Base-by-base conservation (phyloP, 2,797 vertebrate genomes). In the Cyclopterus lumpus region DNA sequence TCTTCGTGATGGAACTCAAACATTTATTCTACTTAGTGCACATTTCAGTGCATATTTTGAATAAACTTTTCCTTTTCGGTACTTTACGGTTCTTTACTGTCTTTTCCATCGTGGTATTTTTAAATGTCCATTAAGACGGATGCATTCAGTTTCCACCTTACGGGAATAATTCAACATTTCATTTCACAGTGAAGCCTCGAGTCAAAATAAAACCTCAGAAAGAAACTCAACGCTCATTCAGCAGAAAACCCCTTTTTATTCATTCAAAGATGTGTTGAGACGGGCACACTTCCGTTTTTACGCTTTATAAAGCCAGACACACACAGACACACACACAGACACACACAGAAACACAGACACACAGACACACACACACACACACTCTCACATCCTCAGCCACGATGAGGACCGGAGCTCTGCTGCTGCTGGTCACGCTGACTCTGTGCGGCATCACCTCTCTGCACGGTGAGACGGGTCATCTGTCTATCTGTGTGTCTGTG, bases 401-500 rank as follows among this genome's bases (percentile, higher is more conserved):
- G 6, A 93, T 71, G 87, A 82, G 36, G 61, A 77, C 59, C 9
- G 86, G 74, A 44, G 40, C 61, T 0, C 53, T 79, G 74, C 49
- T 86, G 1, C 63, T 93, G 0, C 80, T 91, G 77, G 59, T 67
- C 3, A 79, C 44, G 6, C 34, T 85, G 69, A 80, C 63, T 93
- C 65, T 88, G 59, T 89, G 82, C 54, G 86, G 74, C 83, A 58
- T 91, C 30, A 0, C 30, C 0, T 18, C 44, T 3, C 20, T 90
- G 53, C 22, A 85, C 1, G 92, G 92, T 93, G 15, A 82, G 32
- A n/a, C n/a, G n/a, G n/a, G n/a, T n/a, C n/a, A n/a, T n/a, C n/a
- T n/a, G n/a, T n/a, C n/a, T n/a, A n/a, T n/a, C n/a, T n/a, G n/a
- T n/a, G n/a, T n/a, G n/a, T n/a, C n/a, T n/a, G n/a, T n/a, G n/a